A percentile compares a stretch with the other conserved stretches of the same genome.
phyloP scores from a whole-genome alignment of 2,797 vertebrate species.

The Peromyscus attwateri region DNA sequence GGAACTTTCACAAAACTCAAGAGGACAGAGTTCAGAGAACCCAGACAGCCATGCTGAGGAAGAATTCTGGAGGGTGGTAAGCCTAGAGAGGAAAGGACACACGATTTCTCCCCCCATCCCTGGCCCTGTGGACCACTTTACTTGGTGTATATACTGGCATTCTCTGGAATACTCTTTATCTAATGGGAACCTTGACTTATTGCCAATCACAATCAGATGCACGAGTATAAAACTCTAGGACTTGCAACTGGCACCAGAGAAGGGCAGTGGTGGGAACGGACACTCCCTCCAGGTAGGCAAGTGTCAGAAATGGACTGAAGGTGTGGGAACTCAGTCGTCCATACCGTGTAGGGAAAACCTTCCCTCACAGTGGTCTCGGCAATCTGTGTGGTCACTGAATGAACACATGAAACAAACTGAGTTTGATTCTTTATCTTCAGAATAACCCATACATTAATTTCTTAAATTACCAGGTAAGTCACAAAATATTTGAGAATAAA shows the following conservation, averaged over 20 bases:
- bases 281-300: background rate
- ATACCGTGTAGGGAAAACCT: background rate
- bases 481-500: constrained; percentile 25
- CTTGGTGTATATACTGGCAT: background rate
- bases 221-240: background rate
- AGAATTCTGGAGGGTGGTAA: background rate
- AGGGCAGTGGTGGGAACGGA: background rate
- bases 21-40: background rate
- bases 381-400: background rate
- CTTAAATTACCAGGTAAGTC: background rate
- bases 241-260: background rate
- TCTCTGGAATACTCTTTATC: background rate
- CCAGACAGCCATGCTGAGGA: background rate
- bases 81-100: background rate
- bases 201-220: background rate
- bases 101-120: background rate
- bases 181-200: background rate
- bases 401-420: background rate
- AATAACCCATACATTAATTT: background rate
- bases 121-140: background rate
- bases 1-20: background rate
- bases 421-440: background rate
- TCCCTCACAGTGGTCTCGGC: background rate
- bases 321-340: background rate
- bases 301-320: background rate